Percentiles rank a stretch among this genome's conserved stretches.
Conservation (phyloP, 2,113 vertebrate species). For the Eulemur macaco region DNA sequence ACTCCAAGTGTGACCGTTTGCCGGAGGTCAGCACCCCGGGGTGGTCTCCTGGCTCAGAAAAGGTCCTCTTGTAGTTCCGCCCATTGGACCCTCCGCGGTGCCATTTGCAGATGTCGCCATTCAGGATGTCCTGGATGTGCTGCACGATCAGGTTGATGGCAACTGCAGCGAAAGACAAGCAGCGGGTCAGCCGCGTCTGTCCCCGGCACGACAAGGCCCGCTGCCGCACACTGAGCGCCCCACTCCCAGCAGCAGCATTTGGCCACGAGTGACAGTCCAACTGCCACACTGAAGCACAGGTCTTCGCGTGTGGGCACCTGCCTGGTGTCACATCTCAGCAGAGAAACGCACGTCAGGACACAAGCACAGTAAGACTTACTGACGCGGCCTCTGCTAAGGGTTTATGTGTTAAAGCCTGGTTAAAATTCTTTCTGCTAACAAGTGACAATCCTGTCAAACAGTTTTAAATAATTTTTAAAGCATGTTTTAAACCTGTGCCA, state of each 20-base stretch:
- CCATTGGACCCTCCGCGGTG: constrained; percentile 88
- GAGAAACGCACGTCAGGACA: not conserved
- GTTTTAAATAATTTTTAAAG: not conserved
- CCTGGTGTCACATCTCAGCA: accelerated
- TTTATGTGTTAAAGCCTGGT: not conserved
- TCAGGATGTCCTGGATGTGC: constrained; percentile 98
- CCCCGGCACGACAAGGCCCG: not conserved
- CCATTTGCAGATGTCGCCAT: constrained; percentile 95
- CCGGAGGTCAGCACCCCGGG: constrained; percentile 74
- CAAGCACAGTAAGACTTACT: accelerated
- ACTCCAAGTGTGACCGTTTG: constrained; percentile 93
- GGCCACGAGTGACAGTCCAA: not conserved
- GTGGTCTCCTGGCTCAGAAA: constrained; percentile 85
- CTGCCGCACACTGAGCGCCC: not conserved
- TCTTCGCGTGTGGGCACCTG: accelerated
- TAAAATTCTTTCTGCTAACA: too few species aligned
- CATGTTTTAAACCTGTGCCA: not conserved
- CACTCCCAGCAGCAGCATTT: accelerated
- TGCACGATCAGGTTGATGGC: constrained; percentile 99
- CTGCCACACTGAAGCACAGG: not conserved
- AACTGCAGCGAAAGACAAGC: constrained; percentile 82
- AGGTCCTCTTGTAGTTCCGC: constrained; percentile 88
- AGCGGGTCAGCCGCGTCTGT: accelerated
- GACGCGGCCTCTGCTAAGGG: accelerated
- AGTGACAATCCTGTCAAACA: not conserved